Conservation (phyloP, 1,140 invertebrate genomes). For the Papilio machaon region DNA sequence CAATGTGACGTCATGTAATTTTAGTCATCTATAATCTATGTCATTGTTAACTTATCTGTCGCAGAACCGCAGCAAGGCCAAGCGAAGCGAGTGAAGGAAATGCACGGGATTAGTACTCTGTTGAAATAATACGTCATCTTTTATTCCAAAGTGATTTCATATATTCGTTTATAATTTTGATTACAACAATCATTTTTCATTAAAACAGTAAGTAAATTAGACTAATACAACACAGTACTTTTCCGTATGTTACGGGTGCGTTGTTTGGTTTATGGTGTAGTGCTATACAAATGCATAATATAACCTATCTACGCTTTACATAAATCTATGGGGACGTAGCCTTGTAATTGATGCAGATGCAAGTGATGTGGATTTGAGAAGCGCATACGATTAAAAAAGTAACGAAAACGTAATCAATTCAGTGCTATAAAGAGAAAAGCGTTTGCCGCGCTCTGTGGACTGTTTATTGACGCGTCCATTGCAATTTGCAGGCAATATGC, state of each 20-base stretch:
- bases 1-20: slow-evolving; percentile 9
- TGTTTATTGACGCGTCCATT: slow-evolving; percentile 77
- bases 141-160: slow-evolving; percentile 65
- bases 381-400: slow-evolving; percentile 70
- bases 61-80: slow-evolving; percentile 57
- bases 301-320: slow-evolving; percentile 77
- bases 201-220: slow-evolving; percentile 73
- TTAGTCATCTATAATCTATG: slow-evolving; percentile 40
- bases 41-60: slow-evolving; percentile 46
- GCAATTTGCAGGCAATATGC: slow-evolving; percentile 78
- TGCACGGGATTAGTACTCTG: slow-evolving; percentile 74
- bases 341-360: slow-evolving; percentile 70
- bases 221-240: slow-evolving; percentile 44
- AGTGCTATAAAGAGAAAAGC: slow-evolving; percentile 53
- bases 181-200: slow-evolving; percentile 55
- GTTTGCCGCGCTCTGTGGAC: slow-evolving; percentile 68
- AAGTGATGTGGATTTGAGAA: slow-evolving; percentile 60
- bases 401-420: slow-evolving; percentile 70
- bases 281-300: slow-evolving; percentile 80
- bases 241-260: slow-evolving; percentile 58
- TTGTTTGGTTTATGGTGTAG: slow-evolving; percentile 74
- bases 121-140: slow-evolving; percentile 79
- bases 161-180: slow-evolving; percentile 61
- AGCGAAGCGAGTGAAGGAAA: slow-evolving; percentile 73
- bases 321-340: slow-evolving; percentile 73